These are phyloP conservation scores for Manis pentadactyla DNA, from an alignment of 2,797 vertebrate genomes.

Conservation along the genomic window DNA sequence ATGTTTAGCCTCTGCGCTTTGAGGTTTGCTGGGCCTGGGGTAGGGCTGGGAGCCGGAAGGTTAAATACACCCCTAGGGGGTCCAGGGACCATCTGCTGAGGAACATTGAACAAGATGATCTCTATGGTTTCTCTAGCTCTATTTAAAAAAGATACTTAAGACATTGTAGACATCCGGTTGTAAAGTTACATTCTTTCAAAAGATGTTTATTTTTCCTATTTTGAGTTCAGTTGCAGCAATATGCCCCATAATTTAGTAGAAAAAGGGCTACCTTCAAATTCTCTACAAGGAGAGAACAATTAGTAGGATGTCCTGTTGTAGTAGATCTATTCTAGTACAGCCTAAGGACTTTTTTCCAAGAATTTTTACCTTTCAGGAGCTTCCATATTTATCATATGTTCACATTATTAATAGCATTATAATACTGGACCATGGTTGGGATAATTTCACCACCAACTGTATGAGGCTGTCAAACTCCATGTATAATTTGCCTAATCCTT, in stretches of 20 bases:
- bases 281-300: background rate
- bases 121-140: background rate
- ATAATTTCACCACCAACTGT: background rate
- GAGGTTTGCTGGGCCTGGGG: background rate
- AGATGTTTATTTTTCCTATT: background rate
- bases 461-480: background rate
- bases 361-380: background rate
- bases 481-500: background rate
- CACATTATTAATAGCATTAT: background rate
- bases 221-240: background rate
- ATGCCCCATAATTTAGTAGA: background rate
- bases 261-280: background rate
- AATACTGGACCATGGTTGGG: background rate
- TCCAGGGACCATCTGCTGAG: background rate
- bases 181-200: background rate
- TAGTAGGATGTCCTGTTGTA: background rate
- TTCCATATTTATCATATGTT: background rate
- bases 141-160: background rate
- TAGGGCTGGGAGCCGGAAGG: background rate
- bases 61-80: background rate
- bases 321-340: background rate
- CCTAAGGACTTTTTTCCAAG: background rate
- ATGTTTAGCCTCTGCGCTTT: background rate
- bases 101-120: background rate
- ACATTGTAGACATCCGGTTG: background rate